Evolutionary conservation across 2,888 invertebrate species (phyloP).

Genomic region (Lamproptera curius): DNA sequence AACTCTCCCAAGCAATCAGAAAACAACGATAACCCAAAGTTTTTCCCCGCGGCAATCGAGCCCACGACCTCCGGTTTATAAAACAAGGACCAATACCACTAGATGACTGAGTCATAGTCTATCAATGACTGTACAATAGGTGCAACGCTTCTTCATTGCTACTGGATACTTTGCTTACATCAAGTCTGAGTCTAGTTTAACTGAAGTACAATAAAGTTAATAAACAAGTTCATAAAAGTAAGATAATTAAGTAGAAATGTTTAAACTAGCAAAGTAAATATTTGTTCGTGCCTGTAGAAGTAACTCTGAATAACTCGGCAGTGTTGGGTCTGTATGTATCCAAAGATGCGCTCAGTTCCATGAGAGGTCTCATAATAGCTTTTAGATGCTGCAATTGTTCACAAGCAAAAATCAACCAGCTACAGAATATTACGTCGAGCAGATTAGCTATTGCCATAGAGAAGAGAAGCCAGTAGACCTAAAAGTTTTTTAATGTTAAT

Average conservation of each 20-base stretch:
- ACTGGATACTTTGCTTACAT: no score
- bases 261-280: no score
- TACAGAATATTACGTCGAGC: conserved; percentile 89
- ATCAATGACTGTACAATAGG: no score
- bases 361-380: conserved; percentile 91
- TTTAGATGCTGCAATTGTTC: conserved; percentile 92
- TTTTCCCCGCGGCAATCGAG: no score
- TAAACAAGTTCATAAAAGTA: not conserved
- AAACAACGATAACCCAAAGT: no score
- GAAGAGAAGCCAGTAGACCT: conserved; percentile 83
- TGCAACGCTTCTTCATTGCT: no score
- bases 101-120: no score
- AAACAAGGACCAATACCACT: no score
- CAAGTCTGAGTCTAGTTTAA: no score
- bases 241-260: not conserved
- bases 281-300: conserved; percentile 72
- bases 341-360: conserved; percentile 90
- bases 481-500: conserved; percentile 17
- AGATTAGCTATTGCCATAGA: conserved; percentile 79
- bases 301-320: conserved; percentile 82
- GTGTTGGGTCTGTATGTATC: conserved; percentile 87
- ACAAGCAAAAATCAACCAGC: conserved; percentile 91
- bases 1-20: no score
- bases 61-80: no score
- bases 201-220: no score